Evolutionary conservation across 2,797 vertebrate genomes (phyloP).

Genomic region (Fringilla coelebs): DNA sequence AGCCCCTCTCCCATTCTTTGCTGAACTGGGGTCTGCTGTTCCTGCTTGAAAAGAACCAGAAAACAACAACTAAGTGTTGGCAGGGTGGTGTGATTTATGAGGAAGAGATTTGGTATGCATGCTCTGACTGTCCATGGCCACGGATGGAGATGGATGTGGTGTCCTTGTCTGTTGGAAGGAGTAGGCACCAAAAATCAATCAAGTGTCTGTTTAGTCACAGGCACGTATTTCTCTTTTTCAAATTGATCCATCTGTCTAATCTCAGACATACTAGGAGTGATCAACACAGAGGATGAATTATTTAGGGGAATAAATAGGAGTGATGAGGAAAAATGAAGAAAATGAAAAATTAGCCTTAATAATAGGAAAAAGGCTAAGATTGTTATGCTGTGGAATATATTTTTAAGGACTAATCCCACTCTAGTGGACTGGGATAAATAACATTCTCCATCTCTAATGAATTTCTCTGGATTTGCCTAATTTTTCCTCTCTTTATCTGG

Average conservation of each 20-base stretch:
- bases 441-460: background rate
- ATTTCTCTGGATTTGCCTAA: background rate
- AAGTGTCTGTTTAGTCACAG: constrained; percentile 37
- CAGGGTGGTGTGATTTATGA: background rate
- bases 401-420: background rate
- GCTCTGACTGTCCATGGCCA: background rate
- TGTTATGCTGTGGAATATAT: background rate
- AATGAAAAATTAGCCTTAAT: constrained; percentile 26
- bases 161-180: constrained; percentile 48
- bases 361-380: background rate
- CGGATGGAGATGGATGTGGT: constrained; percentile 15
- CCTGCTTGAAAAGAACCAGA: background rate
- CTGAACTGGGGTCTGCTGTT: background rate
- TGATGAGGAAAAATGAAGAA: background rate
- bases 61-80: background rate
- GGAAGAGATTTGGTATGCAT: constrained; percentile 24
- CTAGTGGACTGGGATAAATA: background rate
- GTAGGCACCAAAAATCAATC: constrained; percentile 17
- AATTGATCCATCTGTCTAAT: constrained; percentile 38
- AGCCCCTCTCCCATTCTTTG: background rate
- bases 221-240: constrained; percentile 36
- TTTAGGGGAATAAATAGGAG: constrained; percentile 29
- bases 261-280: constrained; percentile 4
- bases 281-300: constrained; percentile 47
- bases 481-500: constrained; percentile 4